Base-by-base conservation (phyloP, 2,888 invertebrate genomes). In the Campoletis raptor region DNA sequence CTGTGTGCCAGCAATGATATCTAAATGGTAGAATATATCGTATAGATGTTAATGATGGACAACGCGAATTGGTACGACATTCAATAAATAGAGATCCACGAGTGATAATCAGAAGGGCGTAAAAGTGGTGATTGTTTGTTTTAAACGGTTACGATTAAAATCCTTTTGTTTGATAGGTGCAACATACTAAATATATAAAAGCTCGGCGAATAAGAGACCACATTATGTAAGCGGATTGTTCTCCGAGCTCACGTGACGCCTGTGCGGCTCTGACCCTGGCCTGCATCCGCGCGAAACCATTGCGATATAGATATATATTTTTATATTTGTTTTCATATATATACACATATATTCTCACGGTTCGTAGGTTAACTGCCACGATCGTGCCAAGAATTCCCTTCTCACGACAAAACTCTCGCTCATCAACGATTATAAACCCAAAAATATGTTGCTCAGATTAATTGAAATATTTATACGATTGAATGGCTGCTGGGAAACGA, bases 361-460 rank as follows among this genome's bases (percentile, higher is more conserved):
- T 83, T 86, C 83, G 85, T 76, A 83, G 81, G 83, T 81, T 78
- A 89, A 89, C 90, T 86, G 87, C 86, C 81, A 78, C 86, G 84
- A 87, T 85, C 89, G 90, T 91, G 91, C 90, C 91, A 91, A 91
- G 89, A 90, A 90, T 88, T 87, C 70, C 81, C 87, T 81, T 77
- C 77, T 85, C 69, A 61, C 76, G 18, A 30, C 61, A 42, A 30
- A 70, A 40, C 70, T 30, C 70, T 82, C 66, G 64, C 37, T 21
- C 67, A 61, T 54, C 74, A 80, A 64, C 54, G 48, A 37, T 64
- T 64, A 67, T 37, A 70, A 57, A 21, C 72, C 30, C 54, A 42
- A 76, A 76, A 42, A 76, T n/a, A 18, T 52, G 21, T 54, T 37
- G 1, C 8, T 30, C n/a, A 36, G 7, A n/a, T 48, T 18, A 18